These are phyloP conservation scores for Drosophila multiciliata DNA, from an alignment of 2,888 invertebrate species.

Conservation along the genomic window DNA sequence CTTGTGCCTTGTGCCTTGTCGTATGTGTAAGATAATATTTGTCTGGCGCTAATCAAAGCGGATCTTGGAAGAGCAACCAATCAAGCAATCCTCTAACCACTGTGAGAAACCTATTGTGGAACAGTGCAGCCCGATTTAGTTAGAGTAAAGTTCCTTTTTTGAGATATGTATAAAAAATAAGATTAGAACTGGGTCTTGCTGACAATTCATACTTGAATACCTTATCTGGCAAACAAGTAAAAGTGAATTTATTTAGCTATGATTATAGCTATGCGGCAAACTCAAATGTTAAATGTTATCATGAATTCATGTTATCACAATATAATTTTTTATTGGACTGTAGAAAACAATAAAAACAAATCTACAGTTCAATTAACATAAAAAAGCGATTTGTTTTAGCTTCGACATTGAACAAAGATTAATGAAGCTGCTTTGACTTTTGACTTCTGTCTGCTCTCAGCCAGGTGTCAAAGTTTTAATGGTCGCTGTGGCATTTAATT, in stretches of 20 bases:
- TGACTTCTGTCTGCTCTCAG: not conserved
- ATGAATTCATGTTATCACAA: too few relatives aligned
- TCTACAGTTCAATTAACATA: constrained; percentile 81
- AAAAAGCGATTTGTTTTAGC: constrained; percentile 80
- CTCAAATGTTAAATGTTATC: not conserved
- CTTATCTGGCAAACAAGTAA: not conserved
- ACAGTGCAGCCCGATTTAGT: not conserved
- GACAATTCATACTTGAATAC: not conserved
- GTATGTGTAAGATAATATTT: constrained; percentile 69
- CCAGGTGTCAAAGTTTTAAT: constrained; percentile 60
- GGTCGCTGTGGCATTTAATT: constrained; percentile 41
- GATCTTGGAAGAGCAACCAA: not conserved
- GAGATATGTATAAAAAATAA: not conserved
- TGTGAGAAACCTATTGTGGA: constrained; percentile 1
- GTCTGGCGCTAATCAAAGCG: constrained; percentile 51
- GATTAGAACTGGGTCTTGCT: not conserved
- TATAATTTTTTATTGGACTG: not conserved
- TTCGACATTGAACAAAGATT: constrained; percentile 60
- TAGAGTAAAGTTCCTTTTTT: not conserved
- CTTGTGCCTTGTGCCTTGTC: constrained; percentile 27
- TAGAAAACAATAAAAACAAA: constrained; percentile 69
- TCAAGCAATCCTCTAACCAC: constrained; percentile 12
- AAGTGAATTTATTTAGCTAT: not conserved
- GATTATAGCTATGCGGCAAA: fast-evolving
- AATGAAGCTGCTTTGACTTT: constrained; percentile 41